These are phyloP conservation scores for Sarcophilus harrisii DNA, from an alignment of 2,797 vertebrate species.

Conservation along the genomic window DNA sequence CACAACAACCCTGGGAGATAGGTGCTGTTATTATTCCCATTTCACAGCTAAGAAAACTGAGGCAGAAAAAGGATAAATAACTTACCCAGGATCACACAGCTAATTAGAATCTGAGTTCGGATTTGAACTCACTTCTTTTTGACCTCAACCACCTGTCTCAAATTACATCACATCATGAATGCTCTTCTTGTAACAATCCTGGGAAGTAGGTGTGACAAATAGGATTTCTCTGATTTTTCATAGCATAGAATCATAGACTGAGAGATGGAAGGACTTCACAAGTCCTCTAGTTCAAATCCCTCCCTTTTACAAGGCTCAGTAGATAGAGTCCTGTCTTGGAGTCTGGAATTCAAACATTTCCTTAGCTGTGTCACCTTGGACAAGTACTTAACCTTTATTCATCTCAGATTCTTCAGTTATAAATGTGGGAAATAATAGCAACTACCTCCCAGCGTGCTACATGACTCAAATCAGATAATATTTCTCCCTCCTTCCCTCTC, in stretches of 20 bases:
- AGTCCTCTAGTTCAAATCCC: neutral
- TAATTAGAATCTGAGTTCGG: neutral
- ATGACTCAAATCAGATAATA: neutral
- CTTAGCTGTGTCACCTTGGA: neutral
- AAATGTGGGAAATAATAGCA: neutral
- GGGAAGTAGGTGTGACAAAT: neutral
- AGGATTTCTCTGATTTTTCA: neutral
- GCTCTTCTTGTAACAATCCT: neutral
- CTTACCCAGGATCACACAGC: neutral
- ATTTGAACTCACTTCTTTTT: neutral
- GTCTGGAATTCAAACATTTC: neutral
- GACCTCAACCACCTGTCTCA: neutral
- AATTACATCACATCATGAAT: neutral
- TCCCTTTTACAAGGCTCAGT: neutral
- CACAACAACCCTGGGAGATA: neutral
- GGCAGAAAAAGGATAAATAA: neutral
- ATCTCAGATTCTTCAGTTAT: neutral
- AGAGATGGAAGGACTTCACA: neutral
- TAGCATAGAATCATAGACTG: neutral
- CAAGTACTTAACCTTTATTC: neutral
- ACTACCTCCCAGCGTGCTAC: too few species aligned
- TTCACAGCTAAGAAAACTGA: neutral
- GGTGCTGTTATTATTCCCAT: neutral
- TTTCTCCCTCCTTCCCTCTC: accelerated
- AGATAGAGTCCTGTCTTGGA: neutral